Base-by-base conservation (phyloP, 2,113 vertebrate genomes). In the Conger conger region DNA sequence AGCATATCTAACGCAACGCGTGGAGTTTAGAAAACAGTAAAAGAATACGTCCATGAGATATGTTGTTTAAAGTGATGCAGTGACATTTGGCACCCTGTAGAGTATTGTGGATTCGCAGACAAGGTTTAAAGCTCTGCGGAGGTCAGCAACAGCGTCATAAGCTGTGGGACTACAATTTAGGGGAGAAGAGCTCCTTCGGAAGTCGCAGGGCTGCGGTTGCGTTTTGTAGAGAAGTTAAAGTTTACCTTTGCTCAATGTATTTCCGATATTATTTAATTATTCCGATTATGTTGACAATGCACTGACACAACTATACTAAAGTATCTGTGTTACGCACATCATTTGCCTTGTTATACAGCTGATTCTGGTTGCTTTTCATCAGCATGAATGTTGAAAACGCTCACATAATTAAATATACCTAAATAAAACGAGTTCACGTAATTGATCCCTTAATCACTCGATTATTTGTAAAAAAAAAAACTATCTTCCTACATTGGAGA, bases 1-100 rank as follows among this genome's bases (percentile, higher is more conserved):
- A 94, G 94, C 91, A 88, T 87, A 90, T 87, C 88, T 90, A 77
- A 87, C 88, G 84, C 80, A 88, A 86, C 18, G 89, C 87, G 84
- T 79, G 68, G 37, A 84, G 60, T 53, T n/a, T 76, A 76, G 42
- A 85, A 81, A 81, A 85, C 54, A 82, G 79, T 73, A 57, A 60
- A 42, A 82, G 87, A 84, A 27, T 53, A 84, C 37, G 60, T 60
- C 77, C 80, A 82, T 77, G 86, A 54, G 11, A 81, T 80, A 85
- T 79, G 84, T 87, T 87, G 83, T 88, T 85, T 87, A 83, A 85
- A 17, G 82, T 53, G 50, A 85, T 86, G 81, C n/a, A 16, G 86
- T 87, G 87, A 87, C 77, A 88, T 88, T 85, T 38, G 85, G 85
- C 84, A 81, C 79, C 54, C 84, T 50, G 88, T 87, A 82, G 91